Base-by-base conservation (phyloP, 2,888 invertebrate species). In the Deilephila elpenor region DNA sequence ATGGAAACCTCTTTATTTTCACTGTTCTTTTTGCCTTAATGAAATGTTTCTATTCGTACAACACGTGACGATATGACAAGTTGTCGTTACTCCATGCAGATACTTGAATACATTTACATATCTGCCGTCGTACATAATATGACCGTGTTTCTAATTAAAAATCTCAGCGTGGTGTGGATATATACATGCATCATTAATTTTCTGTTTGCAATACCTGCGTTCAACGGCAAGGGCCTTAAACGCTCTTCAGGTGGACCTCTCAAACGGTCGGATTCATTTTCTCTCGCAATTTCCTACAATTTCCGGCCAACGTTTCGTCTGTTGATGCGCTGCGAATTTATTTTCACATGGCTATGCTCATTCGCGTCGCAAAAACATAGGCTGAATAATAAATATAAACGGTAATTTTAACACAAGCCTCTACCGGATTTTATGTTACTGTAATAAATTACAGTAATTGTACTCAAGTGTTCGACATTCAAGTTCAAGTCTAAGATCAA, bases 261-360 rank as follows among this genome's bases (percentile, higher is more conserved):
- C 89, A 88, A 89, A 88, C 88, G 89, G 90, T 88, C 86, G 89
- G 91, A 93, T 92, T 93, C 93, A 93, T 94, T 94, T 94, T 93
- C 93, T 93, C 91, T 89, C 91, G 93, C 93, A 94, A 94, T 94
- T 94, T 94, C 94, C 94, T 94, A 93, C 93, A 94, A 94, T 94
- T 93, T 94, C 94, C 94, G 94, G 94, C 77, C 88, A 89, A 80
- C 91, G 88, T 90, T 91, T 89, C 86, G 89, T 89, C 88, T 86
- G 87, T 89, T 89, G 89, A 89, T 90, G 89, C 87, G 86, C 86
- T 88, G 86, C 87, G 89, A 91, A 92, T 91, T 93, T 86, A 91
- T 92, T 93, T 92, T 89, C 87, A 87, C 84, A 76, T 76, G 74
- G 61, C 70, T 75, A 75, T 77, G 80, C 77, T 51, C 53, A 37